These are phyloP conservation scores for Ennomos fuscantarius DNA, from an alignment of 2,888 invertebrate genomes.

Conservation along the genomic window DNA sequence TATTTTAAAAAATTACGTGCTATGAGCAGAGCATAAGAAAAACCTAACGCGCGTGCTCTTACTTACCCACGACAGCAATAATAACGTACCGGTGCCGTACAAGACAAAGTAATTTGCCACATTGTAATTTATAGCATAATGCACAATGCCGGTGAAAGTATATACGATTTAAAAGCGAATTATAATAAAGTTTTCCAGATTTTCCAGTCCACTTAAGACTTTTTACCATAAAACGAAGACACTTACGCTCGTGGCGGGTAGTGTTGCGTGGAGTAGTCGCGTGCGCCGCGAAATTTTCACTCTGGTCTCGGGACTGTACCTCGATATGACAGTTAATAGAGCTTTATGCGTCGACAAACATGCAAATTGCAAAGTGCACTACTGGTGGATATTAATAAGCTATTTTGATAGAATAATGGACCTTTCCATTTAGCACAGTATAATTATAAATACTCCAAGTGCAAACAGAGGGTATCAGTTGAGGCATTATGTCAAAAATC, in stretches of 20 bases:
- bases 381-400: no score
- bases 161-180: slow-evolving; percentile 69
- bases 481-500: no score
- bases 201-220: slow-evolving; percentile 68
- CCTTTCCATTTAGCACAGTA: no score
- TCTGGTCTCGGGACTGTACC: slow-evolving; percentile 28
- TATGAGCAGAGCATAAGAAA: slow-evolving; percentile 39
- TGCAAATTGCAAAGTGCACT: no score
- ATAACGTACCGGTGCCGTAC: slow-evolving; percentile 17
- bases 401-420: no score
- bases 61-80: slow-evolving; percentile 34
- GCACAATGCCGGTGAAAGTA: slow-evolving; percentile 72
- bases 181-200: slow-evolving; percentile 68
- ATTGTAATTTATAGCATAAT: slow-evolving; percentile 65
- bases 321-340: not conserved
- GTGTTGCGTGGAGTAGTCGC: slow-evolving; percentile 72
- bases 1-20: slow-evolving; percentile 33
- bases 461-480: no score
- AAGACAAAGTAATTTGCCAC: slow-evolving; percentile 48
- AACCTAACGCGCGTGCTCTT: slow-evolving; percentile 44
- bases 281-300: slow-evolving; percentile 71
- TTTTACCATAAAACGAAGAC: slow-evolving; percentile 63
- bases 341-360: no score
- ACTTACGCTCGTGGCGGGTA: slow-evolving; percentile 67
- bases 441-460: no score